Base-by-base conservation (phyloP, 2,797 vertebrate species). In the Borostomias antarcticus region DNA sequence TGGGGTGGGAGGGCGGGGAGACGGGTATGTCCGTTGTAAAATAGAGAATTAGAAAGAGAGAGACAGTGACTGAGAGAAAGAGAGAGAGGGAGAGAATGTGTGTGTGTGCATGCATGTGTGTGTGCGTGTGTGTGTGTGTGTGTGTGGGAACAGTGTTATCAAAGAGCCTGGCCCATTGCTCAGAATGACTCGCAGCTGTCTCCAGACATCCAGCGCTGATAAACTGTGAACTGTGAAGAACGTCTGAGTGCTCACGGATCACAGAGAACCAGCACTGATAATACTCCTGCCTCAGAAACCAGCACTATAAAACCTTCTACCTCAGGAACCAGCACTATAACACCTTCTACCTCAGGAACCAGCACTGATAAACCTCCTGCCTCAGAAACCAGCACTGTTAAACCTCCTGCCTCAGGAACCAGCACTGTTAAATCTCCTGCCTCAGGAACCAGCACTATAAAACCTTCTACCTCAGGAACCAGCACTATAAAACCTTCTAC, bases 131-230 rank as follows among this genome's bases (percentile, higher is more conserved):
- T 43, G 40, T 66, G 58, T 58, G 56, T 45, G 30, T 33, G 43
- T 68, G 64, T 62, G 64, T 77, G 68, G 72, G 72, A 77, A 59
- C 21, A 35, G 23, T 40, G 23, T 47, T 85, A 85, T 91, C 85
- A 89, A 91, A 93, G 87, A 85, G 13, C 83, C 82, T 82, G 82
- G 83, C 82, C 78, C 68, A 87, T 85, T 85, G 73, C 76, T 76
- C 84, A 76, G 82, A 89, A 92, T 87, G 76, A 71, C 75, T 93
- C 84, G 91, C 95, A 96, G 95, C 94, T 96, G 96, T 90, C 83
- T 82, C 86, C 92, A 89, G 85, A 93, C 89, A 91, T 93, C 89
- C 86, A 72, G 28, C 82, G 72, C 74, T 79, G 91, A 93, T 89
- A 87, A 90, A 90, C 86, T 90, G 89, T 89, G 87, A 90, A 90